Evolutionary conservation across 2,888 invertebrate genomes (phyloP).

Genomic region (Athalia rosae): DNA sequence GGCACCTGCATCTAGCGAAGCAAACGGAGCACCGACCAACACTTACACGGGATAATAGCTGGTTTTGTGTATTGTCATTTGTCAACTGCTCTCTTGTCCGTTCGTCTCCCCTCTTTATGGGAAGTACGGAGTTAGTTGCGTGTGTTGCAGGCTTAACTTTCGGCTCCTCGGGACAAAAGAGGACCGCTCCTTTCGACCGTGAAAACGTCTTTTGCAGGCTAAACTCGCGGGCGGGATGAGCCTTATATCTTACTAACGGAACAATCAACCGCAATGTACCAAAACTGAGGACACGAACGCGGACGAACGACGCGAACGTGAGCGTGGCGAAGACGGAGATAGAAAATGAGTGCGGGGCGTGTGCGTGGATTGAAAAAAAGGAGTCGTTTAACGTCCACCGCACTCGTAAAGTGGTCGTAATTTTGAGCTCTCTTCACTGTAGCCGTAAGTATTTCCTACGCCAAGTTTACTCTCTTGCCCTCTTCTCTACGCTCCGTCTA

Average conservation of each 20-base stretch:
- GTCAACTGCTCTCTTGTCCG: constrained; percentile 43
- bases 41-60: constrained; percentile 39
- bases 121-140: constrained; percentile 19
- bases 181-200: constrained; percentile 23
- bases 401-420: too few species aligned
- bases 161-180: constrained; percentile 12
- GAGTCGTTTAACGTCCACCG: not conserved
- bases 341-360: too few species aligned
- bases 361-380: not conserved
- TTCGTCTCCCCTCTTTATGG: not conserved
- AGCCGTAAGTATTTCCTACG: not conserved
- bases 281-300: not conserved
- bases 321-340: too few species aligned
- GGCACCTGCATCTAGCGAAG: constrained; percentile 30
- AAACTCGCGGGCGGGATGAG: not conserved
- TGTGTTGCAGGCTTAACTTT: constrained; percentile 40
- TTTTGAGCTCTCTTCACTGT: not conserved
- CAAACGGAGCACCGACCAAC: constrained; percentile 15
- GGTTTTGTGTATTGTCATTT: constrained; percentile 43
- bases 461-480: not conserved
- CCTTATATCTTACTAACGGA: not conserved
- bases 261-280: constrained; percentile 7
- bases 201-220: constrained; percentile 28
- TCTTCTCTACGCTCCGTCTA: too few species aligned
- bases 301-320: too few species aligned